Percentiles rank a stretch among this genome's conserved stretches.
These are phyloP conservation scores for Halcyon leucocephala DNA, from an alignment of 2,797 vertebrate species.

Conservation along the genomic window DNA sequence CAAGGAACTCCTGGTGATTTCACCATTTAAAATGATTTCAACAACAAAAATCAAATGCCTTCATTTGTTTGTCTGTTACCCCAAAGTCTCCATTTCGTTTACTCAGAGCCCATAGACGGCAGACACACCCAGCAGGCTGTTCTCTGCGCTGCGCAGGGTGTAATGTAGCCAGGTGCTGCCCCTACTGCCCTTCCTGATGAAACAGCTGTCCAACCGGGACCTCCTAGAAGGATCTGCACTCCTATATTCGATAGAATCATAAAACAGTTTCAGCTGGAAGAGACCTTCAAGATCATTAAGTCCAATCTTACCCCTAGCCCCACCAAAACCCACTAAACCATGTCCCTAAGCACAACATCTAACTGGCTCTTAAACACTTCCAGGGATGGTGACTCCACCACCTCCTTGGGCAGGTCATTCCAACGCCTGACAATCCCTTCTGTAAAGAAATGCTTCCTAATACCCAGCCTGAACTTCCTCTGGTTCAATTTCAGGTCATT, in stretches of 20 bases:
- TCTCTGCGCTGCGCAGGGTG: not conserved
- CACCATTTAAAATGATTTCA: not conserved
- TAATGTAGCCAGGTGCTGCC: not conserved
- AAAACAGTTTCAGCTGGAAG: too few relatives aligned
- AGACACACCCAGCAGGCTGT: not conserved
- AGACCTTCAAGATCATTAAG: too few relatives aligned
- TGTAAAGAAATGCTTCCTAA: too few relatives aligned
- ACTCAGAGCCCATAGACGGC: not conserved
- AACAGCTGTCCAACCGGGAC: not conserved
- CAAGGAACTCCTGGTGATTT: not conserved
- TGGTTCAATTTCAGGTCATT: too few relatives aligned
- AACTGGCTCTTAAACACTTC: too few relatives aligned
- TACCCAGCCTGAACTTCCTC: too few relatives aligned
- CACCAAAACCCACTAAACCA: too few relatives aligned
- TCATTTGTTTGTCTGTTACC: not conserved
- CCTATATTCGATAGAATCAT: accelerated
- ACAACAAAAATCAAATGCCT: not conserved
- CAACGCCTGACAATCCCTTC: too few relatives aligned
- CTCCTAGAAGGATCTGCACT: accelerated
- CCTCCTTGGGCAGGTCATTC: too few relatives aligned
- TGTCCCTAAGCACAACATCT: too few relatives aligned
- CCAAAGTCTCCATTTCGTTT: not conserved
- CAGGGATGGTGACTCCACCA: too few relatives aligned
- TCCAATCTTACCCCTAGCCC: too few relatives aligned
- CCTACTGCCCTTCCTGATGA: not conserved